Evolutionary conservation across 1,140 invertebrate genomes (phyloP).

Genomic region (Lordiphosa mommai): DNA sequence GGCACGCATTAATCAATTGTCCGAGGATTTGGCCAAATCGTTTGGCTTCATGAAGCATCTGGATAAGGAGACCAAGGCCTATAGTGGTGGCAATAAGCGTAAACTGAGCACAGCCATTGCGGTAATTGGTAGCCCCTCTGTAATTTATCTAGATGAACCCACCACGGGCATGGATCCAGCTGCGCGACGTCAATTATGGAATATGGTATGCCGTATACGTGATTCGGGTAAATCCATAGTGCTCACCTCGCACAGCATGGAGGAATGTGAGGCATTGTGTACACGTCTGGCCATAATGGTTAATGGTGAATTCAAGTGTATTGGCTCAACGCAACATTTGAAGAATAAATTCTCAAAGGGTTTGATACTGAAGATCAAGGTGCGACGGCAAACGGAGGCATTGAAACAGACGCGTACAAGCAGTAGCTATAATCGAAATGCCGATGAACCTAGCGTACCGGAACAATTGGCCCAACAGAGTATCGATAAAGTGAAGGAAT

Average conservation of each 20-base stretch:
- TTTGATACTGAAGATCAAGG: conserved; percentile 81
- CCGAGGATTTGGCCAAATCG: conserved; percentile 76
- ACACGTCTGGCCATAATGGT: conserved; percentile 93
- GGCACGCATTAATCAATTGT: conserved; percentile 78
- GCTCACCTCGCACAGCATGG: conserved; percentile 91
- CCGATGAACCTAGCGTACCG: conserved; percentile 31
- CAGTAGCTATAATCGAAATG: conserved; percentile 18
- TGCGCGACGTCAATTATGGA: conserved; percentile 89
- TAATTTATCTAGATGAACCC: conserved; percentile 94
- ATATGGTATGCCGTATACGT: conserved; percentile 83
- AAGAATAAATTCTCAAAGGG: conserved; percentile 86
- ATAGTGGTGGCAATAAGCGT: conserved; percentile 96
- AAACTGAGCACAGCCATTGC: conserved; percentile 97
- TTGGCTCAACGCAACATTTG: conserved; percentile 86
- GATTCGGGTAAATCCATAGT: conserved; percentile 86
- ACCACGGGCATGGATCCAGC: conserved; percentile 92
- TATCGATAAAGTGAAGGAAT: conserved; percentile 74
- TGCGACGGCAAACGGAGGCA: conserved; percentile 29
- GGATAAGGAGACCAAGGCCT: conserved; percentile 82
- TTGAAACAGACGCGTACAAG: conserved; percentile 19
- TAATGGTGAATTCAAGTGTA: conserved; percentile 87
- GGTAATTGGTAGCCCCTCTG: conserved; percentile 92
- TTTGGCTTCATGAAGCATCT: conserved; percentile 80
- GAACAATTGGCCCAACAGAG: conserved; percentile 29
- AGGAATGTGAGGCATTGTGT: conserved; percentile 93